Conservation (phyloP, 2,888 invertebrate species). For the Ormyrus rosae region DNA sequence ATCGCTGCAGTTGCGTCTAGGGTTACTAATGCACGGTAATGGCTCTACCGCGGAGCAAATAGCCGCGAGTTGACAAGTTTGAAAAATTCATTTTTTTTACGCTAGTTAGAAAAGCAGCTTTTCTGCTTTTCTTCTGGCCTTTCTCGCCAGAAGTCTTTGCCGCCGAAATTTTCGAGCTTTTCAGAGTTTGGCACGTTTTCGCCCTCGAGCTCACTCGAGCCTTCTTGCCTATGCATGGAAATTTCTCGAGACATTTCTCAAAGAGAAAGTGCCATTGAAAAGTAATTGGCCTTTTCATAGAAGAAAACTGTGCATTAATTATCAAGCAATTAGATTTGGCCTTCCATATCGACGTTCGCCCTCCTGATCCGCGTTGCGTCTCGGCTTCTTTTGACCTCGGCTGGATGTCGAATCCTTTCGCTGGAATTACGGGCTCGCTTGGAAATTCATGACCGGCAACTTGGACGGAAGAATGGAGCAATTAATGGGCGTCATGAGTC, state of each 20-base stretch:
- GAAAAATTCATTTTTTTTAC: slow-evolving; percentile 14
- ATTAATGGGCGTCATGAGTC: slow-evolving; percentile 68
- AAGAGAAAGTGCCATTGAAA: slow-evolving; percentile 32
- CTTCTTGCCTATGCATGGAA: slow-evolving; percentile 43
- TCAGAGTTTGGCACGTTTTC: slow-evolving; percentile 47
- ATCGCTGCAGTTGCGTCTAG: slow-evolving; percentile 47
- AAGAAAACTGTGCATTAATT: too few relatives aligned
- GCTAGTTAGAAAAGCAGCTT: slow-evolving; percentile 13
- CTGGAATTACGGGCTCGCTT: slow-evolving; percentile 61
- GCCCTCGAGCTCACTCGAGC: slow-evolving; percentile 30
- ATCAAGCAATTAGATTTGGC: too few relatives aligned
- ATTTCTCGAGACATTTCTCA: slow-evolving; percentile 29
- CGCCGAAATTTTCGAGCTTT: slow-evolving; percentile 10
- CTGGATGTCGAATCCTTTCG: slow-evolving; percentile 58
- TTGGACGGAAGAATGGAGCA: slow-evolving; percentile 66
- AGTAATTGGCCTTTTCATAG: slow-evolving; percentile 7
- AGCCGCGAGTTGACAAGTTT: neutral
- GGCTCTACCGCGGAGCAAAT: slow-evolving; percentile 45
- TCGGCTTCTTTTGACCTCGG: slow-evolving; percentile 35
- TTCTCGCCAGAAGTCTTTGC: slow-evolving; percentile 21
- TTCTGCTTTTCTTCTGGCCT: neutral
- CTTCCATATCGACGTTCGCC: slow-evolving; percentile 23
- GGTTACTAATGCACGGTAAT: slow-evolving; percentile 55
- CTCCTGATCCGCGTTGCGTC: slow-evolving; percentile 1
- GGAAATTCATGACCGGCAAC: slow-evolving; percentile 66